These are phyloP conservation scores for Acanthococcus lagerstroemiae DNA, from an alignment of 2,888 invertebrate species.

Conservation along the genomic window DNA sequence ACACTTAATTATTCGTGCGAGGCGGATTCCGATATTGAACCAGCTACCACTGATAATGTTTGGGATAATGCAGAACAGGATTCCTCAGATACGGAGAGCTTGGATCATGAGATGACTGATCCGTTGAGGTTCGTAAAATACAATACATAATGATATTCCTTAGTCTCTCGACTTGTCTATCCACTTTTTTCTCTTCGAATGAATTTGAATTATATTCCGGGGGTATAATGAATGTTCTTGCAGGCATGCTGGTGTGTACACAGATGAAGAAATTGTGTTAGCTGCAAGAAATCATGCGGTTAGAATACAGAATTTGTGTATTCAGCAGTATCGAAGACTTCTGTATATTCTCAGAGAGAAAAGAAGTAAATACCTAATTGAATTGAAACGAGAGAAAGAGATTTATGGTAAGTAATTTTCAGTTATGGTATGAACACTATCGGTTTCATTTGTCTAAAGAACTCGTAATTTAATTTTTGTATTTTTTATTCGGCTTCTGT, in stretches of 20 bases:
- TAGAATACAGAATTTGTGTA: constrained; percentile 67
- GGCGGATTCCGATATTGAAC: constrained; percentile 63
- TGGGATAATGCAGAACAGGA: constrained; percentile 54
- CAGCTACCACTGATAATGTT: constrained; percentile 51
- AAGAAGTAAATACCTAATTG: constrained; percentile 60
- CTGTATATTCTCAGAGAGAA: constrained; percentile 61
- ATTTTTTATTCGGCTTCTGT: neutral
- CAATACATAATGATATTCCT: neutral
- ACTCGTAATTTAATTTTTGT: no score
- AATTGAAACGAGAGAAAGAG: constrained; percentile 67
- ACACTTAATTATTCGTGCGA: constrained; percentile 61
- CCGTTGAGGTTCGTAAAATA: constrained; percentile 39
- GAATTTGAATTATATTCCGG: neutral
- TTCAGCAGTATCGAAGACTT: constrained; percentile 68
- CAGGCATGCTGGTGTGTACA: constrained; percentile 80
- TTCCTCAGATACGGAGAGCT: constrained; percentile 66
- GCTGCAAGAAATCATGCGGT: constrained; percentile 65
- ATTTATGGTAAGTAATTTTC: constrained; percentile 50
- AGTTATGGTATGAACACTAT: neutral
- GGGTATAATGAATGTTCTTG: no score
- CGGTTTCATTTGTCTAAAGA: no score
- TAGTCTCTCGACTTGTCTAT: neutral
- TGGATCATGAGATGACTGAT: constrained; percentile 66
- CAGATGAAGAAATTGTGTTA: constrained; percentile 74
- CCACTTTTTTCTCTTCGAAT: no score